Percentiles rank a stretch among this genome's conserved stretches.
These are phyloP conservation scores for Colletes gigas DNA, from an alignment of 1,140 invertebrate genomes.

Conservation along the genomic window DNA sequence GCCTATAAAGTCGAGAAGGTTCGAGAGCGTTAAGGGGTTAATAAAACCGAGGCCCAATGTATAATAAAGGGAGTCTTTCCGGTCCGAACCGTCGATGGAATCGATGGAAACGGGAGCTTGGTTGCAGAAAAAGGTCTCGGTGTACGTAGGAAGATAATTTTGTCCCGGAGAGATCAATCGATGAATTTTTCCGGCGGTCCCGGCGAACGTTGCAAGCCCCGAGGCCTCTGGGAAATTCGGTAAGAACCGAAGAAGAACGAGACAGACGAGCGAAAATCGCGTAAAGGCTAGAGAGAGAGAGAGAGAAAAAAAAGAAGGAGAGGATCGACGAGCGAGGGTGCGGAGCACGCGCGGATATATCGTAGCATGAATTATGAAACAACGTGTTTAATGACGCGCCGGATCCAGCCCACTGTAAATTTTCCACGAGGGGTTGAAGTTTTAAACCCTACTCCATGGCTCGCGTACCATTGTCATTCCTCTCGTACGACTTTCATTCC, in stretches of 20 bases:
- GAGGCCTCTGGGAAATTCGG: background rate
- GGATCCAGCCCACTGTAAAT: slow-evolving; percentile 76
- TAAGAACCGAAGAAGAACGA: background rate
- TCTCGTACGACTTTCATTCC: slow-evolving; percentile 63
- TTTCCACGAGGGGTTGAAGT: slow-evolving; percentile 69
- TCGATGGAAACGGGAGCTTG: too few species aligned
- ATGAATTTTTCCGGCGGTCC: background rate
- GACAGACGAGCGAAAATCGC: background rate
- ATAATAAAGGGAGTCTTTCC: too few species aligned
- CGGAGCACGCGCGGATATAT: slow-evolving; percentile 41
- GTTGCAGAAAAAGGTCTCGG: too few species aligned
- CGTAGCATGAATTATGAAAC: slow-evolving; percentile 79
- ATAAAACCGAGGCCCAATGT: too few species aligned
- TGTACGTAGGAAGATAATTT: too few species aligned
- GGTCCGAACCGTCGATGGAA: too few species aligned
- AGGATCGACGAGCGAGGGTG: slow-evolving; percentile 21
- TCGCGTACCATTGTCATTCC: slow-evolving; percentile 72
- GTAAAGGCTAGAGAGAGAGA: background rate
- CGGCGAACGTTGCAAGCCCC: background rate
- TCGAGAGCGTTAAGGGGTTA: too few species aligned
- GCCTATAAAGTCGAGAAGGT: too few species aligned
- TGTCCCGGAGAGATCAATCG: too few species aligned
- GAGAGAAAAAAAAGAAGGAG: slow-evolving; percentile 10
- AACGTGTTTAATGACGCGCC: slow-evolving; percentile 80
- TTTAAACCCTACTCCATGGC: slow-evolving; percentile 72